Percentiles rank a stretch among this genome's conserved stretches.
These are phyloP conservation scores for Callipepla californica DNA, from an alignment of 2,113 vertebrate species.

Conservation along the genomic window DNA sequence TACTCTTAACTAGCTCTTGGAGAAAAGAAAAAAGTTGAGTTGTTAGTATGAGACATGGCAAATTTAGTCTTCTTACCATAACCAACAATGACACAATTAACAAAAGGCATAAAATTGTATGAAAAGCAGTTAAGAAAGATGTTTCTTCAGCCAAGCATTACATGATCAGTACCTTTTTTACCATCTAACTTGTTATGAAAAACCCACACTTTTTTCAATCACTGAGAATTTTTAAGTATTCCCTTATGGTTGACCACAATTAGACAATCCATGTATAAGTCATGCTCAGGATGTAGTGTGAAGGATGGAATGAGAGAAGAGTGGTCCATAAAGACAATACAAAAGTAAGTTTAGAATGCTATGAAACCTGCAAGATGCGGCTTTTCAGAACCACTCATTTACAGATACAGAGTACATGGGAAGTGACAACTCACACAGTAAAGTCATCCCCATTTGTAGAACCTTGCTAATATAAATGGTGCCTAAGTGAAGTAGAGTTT, in stretches of 20 bases:
- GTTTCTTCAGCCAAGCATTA: neutral
- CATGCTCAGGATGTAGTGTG: neutral
- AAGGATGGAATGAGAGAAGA: neutral
- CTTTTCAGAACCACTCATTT: neutral
- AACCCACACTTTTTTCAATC: neutral
- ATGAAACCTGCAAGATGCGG: neutral
- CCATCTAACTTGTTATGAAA: neutral
- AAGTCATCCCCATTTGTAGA: neutral
- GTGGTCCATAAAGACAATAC: neutral
- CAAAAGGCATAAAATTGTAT: conserved; percentile 26
- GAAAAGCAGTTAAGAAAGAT: neutral
- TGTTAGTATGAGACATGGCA: neutral
- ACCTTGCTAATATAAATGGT: neutral
- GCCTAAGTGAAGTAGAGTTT: neutral
- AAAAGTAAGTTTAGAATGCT: neutral
- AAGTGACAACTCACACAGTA: neutral
- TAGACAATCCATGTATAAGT: neutral
- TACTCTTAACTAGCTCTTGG: neutral
- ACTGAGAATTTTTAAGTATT: neutral
- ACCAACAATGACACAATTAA: conserved; percentile 13
- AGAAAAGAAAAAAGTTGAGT: neutral
- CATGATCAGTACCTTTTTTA: conserved; percentile 3
- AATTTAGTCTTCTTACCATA: neutral
- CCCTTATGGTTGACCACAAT: neutral
- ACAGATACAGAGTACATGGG: no score